phyloP scores from a whole-genome alignment of 1,140 invertebrate genomes.

The Argopecten irradians region DNA sequence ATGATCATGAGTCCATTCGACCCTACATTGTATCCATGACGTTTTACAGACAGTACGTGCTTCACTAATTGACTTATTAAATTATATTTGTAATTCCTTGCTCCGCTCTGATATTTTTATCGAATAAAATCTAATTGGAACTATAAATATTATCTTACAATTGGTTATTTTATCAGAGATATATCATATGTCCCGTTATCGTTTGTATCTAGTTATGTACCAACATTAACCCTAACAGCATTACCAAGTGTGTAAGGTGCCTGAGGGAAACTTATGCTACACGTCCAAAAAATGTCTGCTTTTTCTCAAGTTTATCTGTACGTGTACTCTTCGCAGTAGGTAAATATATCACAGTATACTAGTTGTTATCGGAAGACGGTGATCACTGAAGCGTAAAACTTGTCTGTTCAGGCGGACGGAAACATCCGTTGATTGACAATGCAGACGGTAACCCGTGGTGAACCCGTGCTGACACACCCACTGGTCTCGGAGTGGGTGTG shows the following conservation, averaged over 20 bases:
- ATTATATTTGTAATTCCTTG: no score
- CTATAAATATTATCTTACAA: neutral
- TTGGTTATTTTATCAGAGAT: neutral
- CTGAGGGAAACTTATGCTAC: neutral
- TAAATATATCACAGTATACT: slow-evolving; percentile 7
- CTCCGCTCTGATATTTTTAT: neutral
- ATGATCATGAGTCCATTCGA: neutral
- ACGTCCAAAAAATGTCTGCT: slow-evolving; percentile 24
- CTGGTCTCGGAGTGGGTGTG: slow-evolving; percentile 45
- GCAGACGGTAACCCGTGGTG: neutral
- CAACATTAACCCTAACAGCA: neutral
- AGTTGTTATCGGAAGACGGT: neutral
- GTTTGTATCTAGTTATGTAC: neutral
- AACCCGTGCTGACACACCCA: slow-evolving; percentile 31
- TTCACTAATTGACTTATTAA: no score
- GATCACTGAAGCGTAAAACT: slow-evolving; percentile 7
- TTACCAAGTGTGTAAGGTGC: neutral
- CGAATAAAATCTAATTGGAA: neutral
- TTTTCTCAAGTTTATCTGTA: neutral
- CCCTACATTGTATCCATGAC: neutral
- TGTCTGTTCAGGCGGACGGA: neutral
- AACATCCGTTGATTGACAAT: slow-evolving; percentile 25
- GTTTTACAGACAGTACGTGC: neutral
- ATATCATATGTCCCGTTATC: neutral
- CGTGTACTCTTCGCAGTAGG: neutral